Percentiles rank a stretch among this genome's conserved stretches.
These are phyloP conservation scores for Dugesia japonica DNA, from an alignment of 2,888 invertebrate genomes.

Conservation along the genomic window DNA sequence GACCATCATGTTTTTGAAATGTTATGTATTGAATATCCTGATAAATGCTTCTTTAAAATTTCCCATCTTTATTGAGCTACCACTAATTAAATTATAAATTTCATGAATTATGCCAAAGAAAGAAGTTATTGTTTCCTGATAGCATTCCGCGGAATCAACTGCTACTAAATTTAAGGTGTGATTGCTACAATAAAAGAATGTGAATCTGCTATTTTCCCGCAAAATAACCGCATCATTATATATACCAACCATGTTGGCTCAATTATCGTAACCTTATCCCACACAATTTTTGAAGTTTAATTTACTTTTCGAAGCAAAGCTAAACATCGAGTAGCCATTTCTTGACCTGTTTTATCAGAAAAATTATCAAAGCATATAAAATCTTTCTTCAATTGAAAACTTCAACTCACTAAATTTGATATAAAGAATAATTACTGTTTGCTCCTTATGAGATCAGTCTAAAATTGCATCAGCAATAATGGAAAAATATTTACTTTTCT, in stretches of 20 bases:
- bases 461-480: too few species aligned
- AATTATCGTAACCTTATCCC: neutral
- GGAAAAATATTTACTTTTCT: too few species aligned
- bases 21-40: neutral
- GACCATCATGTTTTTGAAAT: neutral
- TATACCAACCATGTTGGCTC: neutral
- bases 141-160: neutral
- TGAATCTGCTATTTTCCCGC: neutral
- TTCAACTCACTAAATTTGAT: neutral
- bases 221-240: neutral
- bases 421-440: neutral
- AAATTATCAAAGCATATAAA: too few species aligned
- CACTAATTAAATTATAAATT: neutral
- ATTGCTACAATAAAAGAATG: neutral
- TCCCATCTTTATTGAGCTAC: neutral
- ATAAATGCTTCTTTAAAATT: neutral
- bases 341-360: too few species aligned
- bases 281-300: neutral
- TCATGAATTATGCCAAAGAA: neutral
- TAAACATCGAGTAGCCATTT: too few species aligned
- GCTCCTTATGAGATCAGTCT: neutral
- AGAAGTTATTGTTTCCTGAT: neutral
- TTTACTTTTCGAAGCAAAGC: too few species aligned
- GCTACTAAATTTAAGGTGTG: neutral
- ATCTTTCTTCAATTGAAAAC: neutral